Evolutionary conservation across 2,888 invertebrate species (phyloP).

Genomic region (Catocala fraxini): DNA sequence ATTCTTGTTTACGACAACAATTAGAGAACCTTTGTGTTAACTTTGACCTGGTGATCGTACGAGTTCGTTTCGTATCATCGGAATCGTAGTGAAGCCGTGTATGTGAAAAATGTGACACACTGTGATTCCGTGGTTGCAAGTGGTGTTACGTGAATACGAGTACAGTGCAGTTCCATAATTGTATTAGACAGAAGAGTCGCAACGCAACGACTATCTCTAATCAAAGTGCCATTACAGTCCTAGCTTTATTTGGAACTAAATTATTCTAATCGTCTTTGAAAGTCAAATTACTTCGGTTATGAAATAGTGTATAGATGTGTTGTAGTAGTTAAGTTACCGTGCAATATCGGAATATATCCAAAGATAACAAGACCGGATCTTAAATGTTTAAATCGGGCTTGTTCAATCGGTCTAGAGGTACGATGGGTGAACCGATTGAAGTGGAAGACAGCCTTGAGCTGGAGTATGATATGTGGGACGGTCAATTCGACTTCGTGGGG

Average conservation of each 20-base stretch:
- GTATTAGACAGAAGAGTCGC: slow-evolving; percentile 49
- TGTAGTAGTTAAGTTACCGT: slow-evolving; percentile 58
- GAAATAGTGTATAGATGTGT: slow-evolving; percentile 58
- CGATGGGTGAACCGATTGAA: slow-evolving; percentile 81
- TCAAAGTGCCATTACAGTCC: slow-evolving; percentile 76
- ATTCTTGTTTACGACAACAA: slow-evolving; percentile 84
- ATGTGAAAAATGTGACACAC: slow-evolving; percentile 72
- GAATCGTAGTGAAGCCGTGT: slow-evolving; percentile 49
- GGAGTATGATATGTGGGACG: slow-evolving; percentile 96
- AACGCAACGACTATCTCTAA: slow-evolving; percentile 43
- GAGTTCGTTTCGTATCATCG: slow-evolving; percentile 14
- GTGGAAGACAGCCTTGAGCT: slow-evolving; percentile 90
- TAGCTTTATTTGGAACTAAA: slow-evolving; percentile 70
- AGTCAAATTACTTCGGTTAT: slow-evolving; percentile 65
- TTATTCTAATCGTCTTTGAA: slow-evolving; percentile 73
- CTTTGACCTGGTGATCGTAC: slow-evolving; percentile 30
- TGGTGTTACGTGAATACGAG: slow-evolving; percentile 56
- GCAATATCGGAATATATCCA: slow-evolving; percentile 80
- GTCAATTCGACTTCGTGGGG: slow-evolving; percentile 95
- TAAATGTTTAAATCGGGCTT: slow-evolving; percentile 84
- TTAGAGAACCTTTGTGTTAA: slow-evolving; percentile 58
- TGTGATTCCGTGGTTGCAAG: slow-evolving; percentile 53
- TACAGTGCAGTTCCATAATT: slow-evolving; percentile 57
- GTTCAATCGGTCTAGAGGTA: slow-evolving; percentile 77
- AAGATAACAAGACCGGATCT: slow-evolving; percentile 68